phyloP scores from a whole-genome alignment of 2,797 vertebrate species.

The Chrosomus eos region DNA sequence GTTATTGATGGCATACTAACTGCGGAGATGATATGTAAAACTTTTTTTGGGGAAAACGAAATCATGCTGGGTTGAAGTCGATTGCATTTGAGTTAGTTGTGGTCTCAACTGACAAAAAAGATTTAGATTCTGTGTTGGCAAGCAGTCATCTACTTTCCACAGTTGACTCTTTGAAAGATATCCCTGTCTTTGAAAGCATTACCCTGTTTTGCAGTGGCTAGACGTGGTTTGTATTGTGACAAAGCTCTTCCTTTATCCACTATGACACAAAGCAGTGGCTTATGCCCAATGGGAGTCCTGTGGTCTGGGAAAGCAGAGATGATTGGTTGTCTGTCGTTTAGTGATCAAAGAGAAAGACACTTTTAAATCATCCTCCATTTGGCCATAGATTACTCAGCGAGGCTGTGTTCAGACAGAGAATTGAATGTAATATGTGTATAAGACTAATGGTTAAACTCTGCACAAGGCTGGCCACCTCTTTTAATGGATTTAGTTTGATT shows the following conservation, averaged over 20 bases:
- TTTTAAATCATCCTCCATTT: constrained; percentile 66
- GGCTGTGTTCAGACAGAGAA: constrained; percentile 49
- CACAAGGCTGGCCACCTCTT: constrained; percentile 55
- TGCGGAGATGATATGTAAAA: constrained; percentile 5
- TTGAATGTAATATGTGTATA: constrained; percentile 59
- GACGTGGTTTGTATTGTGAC: constrained; percentile 43
- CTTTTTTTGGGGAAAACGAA: neutral
- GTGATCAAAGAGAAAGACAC: constrained; percentile 60
- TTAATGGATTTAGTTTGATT: constrained; percentile 66
- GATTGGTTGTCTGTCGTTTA: constrained; percentile 63
- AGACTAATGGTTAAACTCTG: constrained; percentile 64
- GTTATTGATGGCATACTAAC: neutral
- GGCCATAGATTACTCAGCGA: constrained; percentile 60
- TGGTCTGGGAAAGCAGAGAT: constrained; percentile 56
- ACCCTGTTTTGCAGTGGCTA: constrained; percentile 31
- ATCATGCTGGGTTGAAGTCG: neutral
- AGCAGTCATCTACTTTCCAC: constrained; percentile 16
- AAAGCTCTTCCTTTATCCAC: constrained; percentile 39
- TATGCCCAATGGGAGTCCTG: constrained; percentile 44
- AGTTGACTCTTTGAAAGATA: constrained; percentile 30
- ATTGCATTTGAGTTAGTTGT: constrained; percentile 23
- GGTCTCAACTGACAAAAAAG: constrained; percentile 7
- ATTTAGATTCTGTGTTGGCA: constrained; percentile 20
- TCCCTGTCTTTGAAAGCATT: constrained; percentile 23
- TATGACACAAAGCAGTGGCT: constrained; percentile 44